These are phyloP conservation scores for Scalopus aquaticus DNA, from an alignment of 2,113 vertebrate species.

Conservation along the genomic window DNA sequence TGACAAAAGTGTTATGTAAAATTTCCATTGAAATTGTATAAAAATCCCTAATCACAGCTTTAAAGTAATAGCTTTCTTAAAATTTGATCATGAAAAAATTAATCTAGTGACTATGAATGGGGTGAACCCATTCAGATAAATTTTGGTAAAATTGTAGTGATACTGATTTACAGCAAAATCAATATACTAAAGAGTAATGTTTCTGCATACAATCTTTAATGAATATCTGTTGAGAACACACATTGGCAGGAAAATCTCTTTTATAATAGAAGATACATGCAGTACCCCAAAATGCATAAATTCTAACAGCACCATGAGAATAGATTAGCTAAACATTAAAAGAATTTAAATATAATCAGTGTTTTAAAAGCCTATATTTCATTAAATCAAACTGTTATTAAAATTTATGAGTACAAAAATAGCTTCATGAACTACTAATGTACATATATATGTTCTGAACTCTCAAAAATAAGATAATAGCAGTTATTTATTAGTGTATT, in stretches of 20 bases:
- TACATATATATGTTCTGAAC: conserved; percentile 48
- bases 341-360: conserved; percentile 64
- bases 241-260: conserved; percentile 66
- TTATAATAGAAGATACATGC: conserved; percentile 78
- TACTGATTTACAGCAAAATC: conserved; percentile 71
- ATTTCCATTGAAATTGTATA: conserved; percentile 20
- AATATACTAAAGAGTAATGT: conserved; percentile 65
- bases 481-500: conserved; percentile 28
- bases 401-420: conserved; percentile 79
- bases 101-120: conserved; percentile 18
- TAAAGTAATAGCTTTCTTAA: conserved; percentile 41
- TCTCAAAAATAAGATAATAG: conserved; percentile 66
- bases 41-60: conserved; percentile 8
- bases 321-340: conserved; percentile 65
- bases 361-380: conserved; percentile 63
- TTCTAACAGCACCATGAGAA: conserved; percentile 64
- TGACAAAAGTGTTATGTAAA: neutral
- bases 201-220: conserved; percentile 82
- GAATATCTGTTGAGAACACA: conserved; percentile 75
- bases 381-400: conserved; percentile 72
- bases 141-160: conserved; percentile 57
- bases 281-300: conserved; percentile 70
- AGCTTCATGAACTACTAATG: conserved; percentile 67
- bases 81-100: neutral
- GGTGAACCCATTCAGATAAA: conserved; percentile 46